These are phyloP conservation scores for Hypsopygia costalis DNA, from an alignment of 2,888 invertebrate species.

Conservation along the genomic window DNA sequence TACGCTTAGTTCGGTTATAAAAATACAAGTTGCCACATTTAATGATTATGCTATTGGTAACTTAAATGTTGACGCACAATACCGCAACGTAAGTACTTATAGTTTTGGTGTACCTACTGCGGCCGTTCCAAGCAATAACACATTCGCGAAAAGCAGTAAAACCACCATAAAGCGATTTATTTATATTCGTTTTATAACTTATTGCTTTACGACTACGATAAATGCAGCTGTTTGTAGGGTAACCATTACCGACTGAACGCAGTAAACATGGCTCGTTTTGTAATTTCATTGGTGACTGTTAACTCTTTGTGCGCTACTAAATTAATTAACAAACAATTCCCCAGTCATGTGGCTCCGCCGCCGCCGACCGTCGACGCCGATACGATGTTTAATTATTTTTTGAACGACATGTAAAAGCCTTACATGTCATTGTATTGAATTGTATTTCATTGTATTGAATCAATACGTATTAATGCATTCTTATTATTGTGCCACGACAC, in stretches of 20 bases:
- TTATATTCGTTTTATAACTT: constrained; percentile 65
- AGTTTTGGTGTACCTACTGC: constrained; percentile 27
- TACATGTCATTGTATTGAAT: too few species aligned
- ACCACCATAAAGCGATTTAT: constrained; percentile 59
- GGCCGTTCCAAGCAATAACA: constrained; percentile 51
- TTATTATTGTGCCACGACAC: neutral
- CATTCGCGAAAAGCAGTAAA: constrained; percentile 60
- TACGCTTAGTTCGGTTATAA: too few species aligned
- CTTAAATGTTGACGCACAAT: too few species aligned
- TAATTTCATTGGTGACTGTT: constrained; percentile 16
- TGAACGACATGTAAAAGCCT: neutral
- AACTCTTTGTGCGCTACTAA: constrained; percentile 15
- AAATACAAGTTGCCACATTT: too few species aligned
- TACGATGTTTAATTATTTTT: neutral
- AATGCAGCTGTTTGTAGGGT: constrained; percentile 48
- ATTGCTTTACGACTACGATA: constrained; percentile 61
- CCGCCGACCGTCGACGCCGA: neutral
- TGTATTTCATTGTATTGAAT: too few species aligned
- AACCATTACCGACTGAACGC: constrained; percentile 34
- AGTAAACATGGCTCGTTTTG: constrained; percentile 18
- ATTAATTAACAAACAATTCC: constrained; percentile 10
- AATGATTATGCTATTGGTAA: too few species aligned
- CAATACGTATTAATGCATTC: too few species aligned
- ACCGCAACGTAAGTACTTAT: constrained; percentile 6
- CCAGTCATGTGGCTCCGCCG: too few species aligned